Base-by-base conservation (phyloP, 1,140 invertebrate species). In the Trichonephila clavipes region DNA sequence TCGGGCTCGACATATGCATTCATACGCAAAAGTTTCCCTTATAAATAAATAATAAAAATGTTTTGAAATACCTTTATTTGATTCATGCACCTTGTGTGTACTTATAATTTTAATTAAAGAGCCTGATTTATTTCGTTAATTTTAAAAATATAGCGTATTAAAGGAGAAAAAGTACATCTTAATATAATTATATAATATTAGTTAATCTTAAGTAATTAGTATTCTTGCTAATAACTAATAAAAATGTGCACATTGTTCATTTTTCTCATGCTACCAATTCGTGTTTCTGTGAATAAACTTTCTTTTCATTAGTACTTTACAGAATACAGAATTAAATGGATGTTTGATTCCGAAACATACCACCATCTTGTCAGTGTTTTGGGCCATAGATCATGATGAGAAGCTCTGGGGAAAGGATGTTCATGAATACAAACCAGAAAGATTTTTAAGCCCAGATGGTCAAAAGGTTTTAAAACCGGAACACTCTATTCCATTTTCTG, bases 321-420 rank as follows among this genome's bases (percentile, higher is more conserved):
- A 94, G 28, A 94, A 95, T 64, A 89, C 94, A 21, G 44, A 92
- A 28, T 66, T 95, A 18, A 66, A 82, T 21, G 93, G 93, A 10
- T 90, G 94, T 44, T 94, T 94, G 16, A 94, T 95, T 82, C 94
- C 94, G 8, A 95, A 95, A 58, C 58, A 94, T 34, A 89, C 94
- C 0, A 96, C 97, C 51, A 95, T 98, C 19, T 95, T 98, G 83
- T 96, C 97, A 0, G 97, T 97, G 94, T 95, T 97, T n/a, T 96
- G 97, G 95, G 97, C 97, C 44, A 95, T 97, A 2, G 97, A 98
- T 94, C 97, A 97, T 94, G 97, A 98, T 94, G 95, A 96, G n/a
- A 95, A 96, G 0, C 94, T 97, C 0, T 98, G 97, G 97, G 96
- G 96, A 0, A 96, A 96, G 0, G 97, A 98, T 95, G 97, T 97